Evolutionary conservation across 2,797 vertebrate genomes (phyloP).

Genomic region (Molossus molossus): DNA sequence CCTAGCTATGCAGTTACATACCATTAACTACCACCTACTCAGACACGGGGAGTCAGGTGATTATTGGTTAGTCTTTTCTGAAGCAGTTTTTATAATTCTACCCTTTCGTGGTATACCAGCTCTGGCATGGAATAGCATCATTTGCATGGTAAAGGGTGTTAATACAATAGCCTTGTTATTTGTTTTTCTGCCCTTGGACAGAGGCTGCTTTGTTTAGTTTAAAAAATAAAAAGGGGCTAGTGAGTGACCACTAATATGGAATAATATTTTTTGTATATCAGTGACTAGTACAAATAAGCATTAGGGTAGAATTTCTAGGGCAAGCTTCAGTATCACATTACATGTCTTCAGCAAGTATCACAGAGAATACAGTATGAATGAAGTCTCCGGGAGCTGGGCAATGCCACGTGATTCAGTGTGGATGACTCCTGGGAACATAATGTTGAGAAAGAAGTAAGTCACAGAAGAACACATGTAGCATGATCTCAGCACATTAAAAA

Average conservation of each 20-base stretch:
- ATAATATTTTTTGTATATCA: not conserved
- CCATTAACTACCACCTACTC: not conserved
- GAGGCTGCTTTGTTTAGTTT: conserved; percentile 46
- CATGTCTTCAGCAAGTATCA: not conserved
- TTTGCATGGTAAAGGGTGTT: not conserved
- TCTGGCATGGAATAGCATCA: not conserved
- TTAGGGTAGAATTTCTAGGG: not conserved
- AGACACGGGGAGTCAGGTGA: no score
- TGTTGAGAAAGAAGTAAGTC: not conserved
- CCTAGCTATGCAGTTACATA: not conserved
- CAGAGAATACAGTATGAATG: no score
- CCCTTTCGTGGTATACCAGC: not conserved
- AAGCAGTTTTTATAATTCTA: not conserved
- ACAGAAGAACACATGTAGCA: not conserved
- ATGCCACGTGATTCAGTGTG: accelerated
- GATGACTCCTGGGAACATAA: not conserved
- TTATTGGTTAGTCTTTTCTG: not conserved
- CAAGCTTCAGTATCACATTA: not conserved
- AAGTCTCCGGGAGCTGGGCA: not conserved
- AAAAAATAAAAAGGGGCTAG: not conserved
- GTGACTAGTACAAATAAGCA: not conserved
- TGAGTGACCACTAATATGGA: conserved; percentile 1
- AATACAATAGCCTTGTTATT: not conserved
- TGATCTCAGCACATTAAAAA: conserved; percentile 39
- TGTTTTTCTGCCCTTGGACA: conserved; percentile 22